Evolutionary conservation across 2,113 vertebrate genomes (phyloP), one percentile per base, ranked within the genome.

Genomic region (Silurus glanis): DNA sequence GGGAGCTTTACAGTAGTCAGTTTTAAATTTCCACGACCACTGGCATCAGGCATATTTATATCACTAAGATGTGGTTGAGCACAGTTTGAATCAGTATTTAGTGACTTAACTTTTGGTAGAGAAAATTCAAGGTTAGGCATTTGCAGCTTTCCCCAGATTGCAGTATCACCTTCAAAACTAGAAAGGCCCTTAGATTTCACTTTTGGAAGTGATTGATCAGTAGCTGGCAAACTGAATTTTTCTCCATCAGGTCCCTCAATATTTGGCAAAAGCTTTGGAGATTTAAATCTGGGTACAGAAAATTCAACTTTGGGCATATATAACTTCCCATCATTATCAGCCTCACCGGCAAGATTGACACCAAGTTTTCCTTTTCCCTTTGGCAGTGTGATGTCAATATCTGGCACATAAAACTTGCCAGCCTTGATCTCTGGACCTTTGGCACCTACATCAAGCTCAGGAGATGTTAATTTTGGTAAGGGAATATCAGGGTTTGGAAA

Each of bases 1-100:
- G 96, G 95, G 84, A 96, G 86, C 89, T 94, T 94, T 51, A 95
- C 90, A 37, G 86, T 91, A 12, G 94, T 94, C 59, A 93, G 72
- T 89, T 94, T 94, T 2, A 92, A 80, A 21, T 93, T 91, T 83
- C 86, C 90, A 82, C 51, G n/a, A 59, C 51, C 55, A 78, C 9
- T 91, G 21, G 91, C 78, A 4, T 88, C 88, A 0, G 92, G 59
- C 2, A 53, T 37, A 16, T 76, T 86, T 0, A 78, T 0, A 16
- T 90, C 84, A 80, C 91, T 92, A 88, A 91, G 92, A 0, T 85
- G 87, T 49, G 87, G 23, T n/a, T 85, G 64, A 10, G 78, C 84
- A n/a, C 76, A 47, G 23, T 90, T 74, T 5, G 76, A 25, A 13
- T 88, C 81, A 21, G 9, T 21, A 55, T 84, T 61, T 71, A 89